Evolutionary conservation across 2,888 invertebrate species (phyloP).

Genomic region (Nezara viridula): DNA sequence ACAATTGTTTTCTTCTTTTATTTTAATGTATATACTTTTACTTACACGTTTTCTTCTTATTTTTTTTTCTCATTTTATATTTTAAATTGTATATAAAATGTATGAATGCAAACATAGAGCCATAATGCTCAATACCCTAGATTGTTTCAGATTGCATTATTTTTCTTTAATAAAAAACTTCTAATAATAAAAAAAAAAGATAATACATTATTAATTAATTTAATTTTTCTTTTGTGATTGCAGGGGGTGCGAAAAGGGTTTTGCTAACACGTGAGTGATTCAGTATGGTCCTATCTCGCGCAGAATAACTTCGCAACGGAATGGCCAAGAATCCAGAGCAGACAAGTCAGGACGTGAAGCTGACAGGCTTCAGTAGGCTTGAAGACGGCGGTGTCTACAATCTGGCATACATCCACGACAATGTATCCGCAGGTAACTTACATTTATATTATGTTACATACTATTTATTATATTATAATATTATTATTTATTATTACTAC

Average conservation of each 20-base stretch:
- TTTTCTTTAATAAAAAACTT: no score
- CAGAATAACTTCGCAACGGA: background rate
- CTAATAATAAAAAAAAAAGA: no score
- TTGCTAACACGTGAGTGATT: conserved; percentile 16
- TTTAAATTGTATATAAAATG: no score
- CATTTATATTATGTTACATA: background rate
- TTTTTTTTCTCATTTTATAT: no score
- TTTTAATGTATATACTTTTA: no score
- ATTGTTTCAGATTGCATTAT: no score
- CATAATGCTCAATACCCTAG: no score
- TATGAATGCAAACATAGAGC: no score
- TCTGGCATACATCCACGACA: conserved; percentile 47
- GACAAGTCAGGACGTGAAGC: conserved; percentile 60
- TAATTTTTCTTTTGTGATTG: background rate
- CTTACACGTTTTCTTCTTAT: no score
- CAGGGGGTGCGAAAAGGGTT: conserved; percentile 5
- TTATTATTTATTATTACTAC: background rate
- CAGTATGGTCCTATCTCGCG: background rate
- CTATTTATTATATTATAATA: background rate
- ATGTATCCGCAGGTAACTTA: conserved; percentile 23
- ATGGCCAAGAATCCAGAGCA: conserved; percentile 22
- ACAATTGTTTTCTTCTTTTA: no score
- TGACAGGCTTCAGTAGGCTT: conserved; percentile 62
- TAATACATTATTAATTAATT: background rate
- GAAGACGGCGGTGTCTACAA: conserved; percentile 59